Evolutionary conservation across 2,888 invertebrate genomes (phyloP).

Genomic region (Chymomyza fuscimana): DNA sequence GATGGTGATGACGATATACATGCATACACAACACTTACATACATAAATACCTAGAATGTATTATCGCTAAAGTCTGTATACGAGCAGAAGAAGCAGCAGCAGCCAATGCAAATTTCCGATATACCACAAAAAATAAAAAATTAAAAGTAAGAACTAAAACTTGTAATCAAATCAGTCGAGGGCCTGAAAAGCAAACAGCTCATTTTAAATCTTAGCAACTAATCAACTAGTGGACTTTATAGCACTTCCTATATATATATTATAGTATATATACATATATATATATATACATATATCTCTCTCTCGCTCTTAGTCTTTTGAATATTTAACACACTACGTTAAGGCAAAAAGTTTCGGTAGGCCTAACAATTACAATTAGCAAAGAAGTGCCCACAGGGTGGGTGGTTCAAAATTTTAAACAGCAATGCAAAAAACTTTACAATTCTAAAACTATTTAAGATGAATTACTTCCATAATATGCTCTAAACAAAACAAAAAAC

Average conservation of each 20-base stretch:
- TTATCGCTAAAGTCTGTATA: constrained; percentile 4
- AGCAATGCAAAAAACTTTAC: constrained; percentile 50
- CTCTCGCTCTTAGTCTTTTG: constrained; percentile 68
- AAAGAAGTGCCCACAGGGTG: constrained; percentile 14
- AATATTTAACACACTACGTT: constrained; percentile 4
- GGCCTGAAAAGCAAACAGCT: constrained; percentile 30
- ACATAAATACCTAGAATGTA: constrained; percentile 15
- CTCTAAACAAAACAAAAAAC: constrained; percentile 66
- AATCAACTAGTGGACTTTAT: constrained; percentile 63
- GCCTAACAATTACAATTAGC: constrained; percentile 44
- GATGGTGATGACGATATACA: background rate
- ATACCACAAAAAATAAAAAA: constrained; percentile 1
- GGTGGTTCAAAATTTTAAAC: constrained; percentile 38
- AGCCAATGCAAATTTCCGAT: constrained; percentile 15
- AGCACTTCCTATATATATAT: constrained; percentile 60
- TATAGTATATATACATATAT: too few relatives aligned
- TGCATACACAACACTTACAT: constrained; percentile 11
- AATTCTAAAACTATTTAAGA: constrained; percentile 61
- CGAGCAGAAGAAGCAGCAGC: constrained; percentile 17
- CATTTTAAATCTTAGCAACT: constrained; percentile 66
- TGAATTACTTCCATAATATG: constrained; percentile 67
- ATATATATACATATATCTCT: constrained; percentile 10
- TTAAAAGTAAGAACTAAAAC: background rate
- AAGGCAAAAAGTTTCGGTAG: constrained; percentile 46
- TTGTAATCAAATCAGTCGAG: background rate